Evolutionary conservation across 2,797 vertebrate species (phyloP).

Genomic region (Manis javanica): DNA sequence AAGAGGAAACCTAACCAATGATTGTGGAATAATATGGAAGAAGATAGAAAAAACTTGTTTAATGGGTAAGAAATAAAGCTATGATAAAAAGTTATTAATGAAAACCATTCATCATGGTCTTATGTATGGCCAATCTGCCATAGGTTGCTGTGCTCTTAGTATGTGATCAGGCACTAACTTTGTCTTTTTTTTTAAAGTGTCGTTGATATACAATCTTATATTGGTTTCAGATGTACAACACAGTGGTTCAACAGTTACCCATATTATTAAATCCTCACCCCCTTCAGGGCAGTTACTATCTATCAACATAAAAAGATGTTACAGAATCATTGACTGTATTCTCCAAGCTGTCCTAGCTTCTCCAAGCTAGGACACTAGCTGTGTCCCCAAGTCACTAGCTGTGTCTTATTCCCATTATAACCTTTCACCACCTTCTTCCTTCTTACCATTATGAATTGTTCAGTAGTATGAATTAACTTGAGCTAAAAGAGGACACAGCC

Average conservation of each 20-base stretch:
- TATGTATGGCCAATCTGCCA: not conserved
- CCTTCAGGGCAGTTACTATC: too few relatives aligned
- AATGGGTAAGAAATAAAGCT: slow-evolving; percentile 64
- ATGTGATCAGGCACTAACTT: not conserved
- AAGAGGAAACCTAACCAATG: slow-evolving; percentile 43
- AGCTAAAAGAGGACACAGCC: not conserved
- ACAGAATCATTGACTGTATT: too few relatives aligned
- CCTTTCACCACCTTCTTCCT: not conserved
- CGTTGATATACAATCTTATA: too few relatives aligned
- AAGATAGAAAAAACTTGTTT: slow-evolving; percentile 66
- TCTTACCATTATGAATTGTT: slow-evolving; percentile 33
- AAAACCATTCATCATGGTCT: not conserved
- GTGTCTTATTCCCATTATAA: not conserved
- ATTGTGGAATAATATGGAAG: slow-evolving; percentile 58
- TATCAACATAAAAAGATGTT: too few relatives aligned
- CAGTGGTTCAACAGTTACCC: too few relatives aligned
- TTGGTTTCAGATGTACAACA: too few relatives aligned
- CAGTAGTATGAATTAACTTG: slow-evolving; percentile 19
- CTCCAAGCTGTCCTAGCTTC: too few relatives aligned
- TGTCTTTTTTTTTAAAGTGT: not conserved
- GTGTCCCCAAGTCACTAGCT: not conserved
- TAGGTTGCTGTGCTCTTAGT: not conserved
- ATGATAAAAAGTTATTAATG: slow-evolving; percentile 19
- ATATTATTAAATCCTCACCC: too few relatives aligned
- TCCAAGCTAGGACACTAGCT: too few relatives aligned